Conservation (phyloP, 2,888 invertebrate genomes). For the Standfussiana lucernea region DNA sequence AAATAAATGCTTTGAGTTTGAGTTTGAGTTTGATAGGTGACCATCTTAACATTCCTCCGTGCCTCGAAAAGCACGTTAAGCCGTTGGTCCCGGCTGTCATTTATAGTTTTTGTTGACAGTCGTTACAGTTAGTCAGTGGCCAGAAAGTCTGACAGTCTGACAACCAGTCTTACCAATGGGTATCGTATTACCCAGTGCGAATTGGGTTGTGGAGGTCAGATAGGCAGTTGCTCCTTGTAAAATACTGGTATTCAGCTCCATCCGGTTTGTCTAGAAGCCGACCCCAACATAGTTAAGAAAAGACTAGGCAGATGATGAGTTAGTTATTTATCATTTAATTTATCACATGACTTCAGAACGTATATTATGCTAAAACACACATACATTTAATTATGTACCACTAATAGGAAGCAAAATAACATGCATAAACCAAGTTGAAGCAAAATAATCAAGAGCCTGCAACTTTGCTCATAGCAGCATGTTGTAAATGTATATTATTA, state of each 20-base stretch:
- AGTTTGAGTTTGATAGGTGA: too few relatives aligned
- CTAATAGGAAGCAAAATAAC: conserved; percentile 10
- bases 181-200: background rate
- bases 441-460: conserved; percentile 66
- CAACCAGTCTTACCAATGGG: background rate
- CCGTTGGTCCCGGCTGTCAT: too few relatives aligned
- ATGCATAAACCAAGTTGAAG: conserved; percentile 30
- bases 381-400: background rate
- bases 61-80: too few relatives aligned
- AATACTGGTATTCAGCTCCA: background rate
- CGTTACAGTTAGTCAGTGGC: background rate
- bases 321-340: background rate
- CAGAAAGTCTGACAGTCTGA: fast-evolving
- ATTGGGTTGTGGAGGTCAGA: background rate
- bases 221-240: background rate
- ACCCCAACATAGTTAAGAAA: background rate
- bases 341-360: background rate
- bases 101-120: too few relatives aligned
- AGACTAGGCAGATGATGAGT: background rate
- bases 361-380: background rate
- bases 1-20: too few relatives aligned
- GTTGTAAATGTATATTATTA: conserved; percentile 47
- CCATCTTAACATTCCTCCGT: background rate
- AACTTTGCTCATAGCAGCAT: conserved; percentile 59
- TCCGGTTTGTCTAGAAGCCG: background rate